Base-by-base conservation (phyloP, 2,113 vertebrate species). In the Apeltes quadracus region DNA sequence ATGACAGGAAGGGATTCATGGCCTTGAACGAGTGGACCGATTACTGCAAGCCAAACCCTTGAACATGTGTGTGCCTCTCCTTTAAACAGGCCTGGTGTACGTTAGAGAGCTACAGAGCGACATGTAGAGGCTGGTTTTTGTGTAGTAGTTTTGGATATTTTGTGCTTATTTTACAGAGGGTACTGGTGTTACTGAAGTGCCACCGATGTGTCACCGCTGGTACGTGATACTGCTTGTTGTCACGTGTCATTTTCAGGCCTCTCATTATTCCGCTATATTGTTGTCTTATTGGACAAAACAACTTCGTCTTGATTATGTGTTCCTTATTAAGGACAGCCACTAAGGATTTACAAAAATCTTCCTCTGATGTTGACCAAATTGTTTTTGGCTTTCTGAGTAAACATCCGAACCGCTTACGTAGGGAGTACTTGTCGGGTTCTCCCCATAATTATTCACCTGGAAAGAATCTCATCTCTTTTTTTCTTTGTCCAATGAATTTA, bases 341-440 rank as follows among this genome's bases (percentile, higher is more conserved):
- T 12, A 51, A 61, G 68, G 67, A 69, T 65, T 78, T 75, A 43
- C 20, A 64, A 53, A 75, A 81, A 64, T 79, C 74, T 76, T 84
- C 80, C 78, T 69, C 23, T 75, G 15, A 74, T 65, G 76, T 61
- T 14, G 9, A 67, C 46, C 34, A 39, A n/a, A 46, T 58, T 78
- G 15, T 82, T 84, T 75, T 67, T 58, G 27, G 27, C 72, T 78
- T 67, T 73, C 22, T 75, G 8, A 81, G 69, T 71, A 50, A 63
- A 67, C 74, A 69, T 75, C 38, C 55, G 34, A 67, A 32, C 51
- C 68, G 78, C 68, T 73, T 65, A 51, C 51, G 27, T 16, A 27
- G 36, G 43, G 58, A 61, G 61, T 48, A 67, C 43, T 48, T 13
- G 18, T 56, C 65, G 43, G 13, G 55, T 73, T 79, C 50, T 39